Conservation (phyloP, 2,888 invertebrate genomes). For the Leucophenga maculata region DNA sequence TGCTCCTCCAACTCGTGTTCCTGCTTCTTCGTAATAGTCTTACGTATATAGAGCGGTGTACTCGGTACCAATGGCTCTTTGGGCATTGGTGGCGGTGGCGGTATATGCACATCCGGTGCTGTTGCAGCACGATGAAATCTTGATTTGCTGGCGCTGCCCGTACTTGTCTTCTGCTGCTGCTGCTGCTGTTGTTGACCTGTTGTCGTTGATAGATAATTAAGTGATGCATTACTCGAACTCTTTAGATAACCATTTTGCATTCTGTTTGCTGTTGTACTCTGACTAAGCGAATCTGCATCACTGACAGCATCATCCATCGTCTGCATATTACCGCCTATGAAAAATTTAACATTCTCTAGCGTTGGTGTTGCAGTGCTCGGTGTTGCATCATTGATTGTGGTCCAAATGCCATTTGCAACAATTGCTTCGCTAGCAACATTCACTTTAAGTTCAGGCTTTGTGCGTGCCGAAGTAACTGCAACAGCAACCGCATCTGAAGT, state of each 20-base stretch:
- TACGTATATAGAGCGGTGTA: conserved; percentile 52
- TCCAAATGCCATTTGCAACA: conserved; percentile 50
- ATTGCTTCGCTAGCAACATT: conserved; percentile 37
- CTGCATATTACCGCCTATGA: conserved; percentile 63
- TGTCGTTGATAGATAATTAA: conserved; percentile 50
- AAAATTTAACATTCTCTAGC: conserved; percentile 58
- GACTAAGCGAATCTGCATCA: neutral
- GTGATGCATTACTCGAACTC: conserved; percentile 49
- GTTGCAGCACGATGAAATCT: conserved; percentile 49
- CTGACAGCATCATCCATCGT: conserved; percentile 24
- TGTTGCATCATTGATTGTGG: conserved; percentile 38
- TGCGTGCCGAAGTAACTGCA: conserved; percentile 20
- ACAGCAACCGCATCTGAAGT: conserved; percentile 1
- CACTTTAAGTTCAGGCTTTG: conserved; percentile 51
- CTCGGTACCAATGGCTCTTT: conserved; percentile 50
- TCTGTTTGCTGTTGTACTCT: conserved; percentile 9
- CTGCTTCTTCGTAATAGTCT: conserved; percentile 23
- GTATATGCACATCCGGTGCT: conserved; percentile 57
- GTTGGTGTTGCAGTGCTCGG: conserved; percentile 31
- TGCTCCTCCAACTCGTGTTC: neutral
- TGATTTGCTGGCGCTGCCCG: conserved; percentile 31
- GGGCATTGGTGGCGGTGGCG: conserved; percentile 60
- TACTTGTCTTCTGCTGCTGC: conserved; percentile 24
- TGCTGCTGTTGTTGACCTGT: neutral
- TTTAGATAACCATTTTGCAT: conserved; percentile 33